Conservation (phyloP, 2,113 vertebrate genomes). For the Gobius niger region DNA sequence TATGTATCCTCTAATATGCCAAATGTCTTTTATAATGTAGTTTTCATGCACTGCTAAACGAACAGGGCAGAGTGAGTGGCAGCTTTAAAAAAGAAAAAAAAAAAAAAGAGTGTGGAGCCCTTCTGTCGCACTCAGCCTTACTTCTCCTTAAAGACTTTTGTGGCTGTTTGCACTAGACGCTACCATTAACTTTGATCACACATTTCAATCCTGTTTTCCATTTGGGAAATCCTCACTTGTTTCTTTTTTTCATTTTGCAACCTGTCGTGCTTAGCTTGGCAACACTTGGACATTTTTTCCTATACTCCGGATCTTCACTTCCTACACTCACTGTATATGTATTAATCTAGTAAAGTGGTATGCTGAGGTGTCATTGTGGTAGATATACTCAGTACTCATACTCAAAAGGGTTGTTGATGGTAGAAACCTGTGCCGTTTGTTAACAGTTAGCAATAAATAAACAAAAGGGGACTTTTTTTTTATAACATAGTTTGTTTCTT, state of each 20-base stretch:
- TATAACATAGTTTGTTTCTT: conserved; percentile 76
- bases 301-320: neutral
- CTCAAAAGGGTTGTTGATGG: conserved; percentile 80
- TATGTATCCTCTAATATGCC: conserved; percentile 87
- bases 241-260: conserved; percentile 16
- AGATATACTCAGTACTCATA: conserved; percentile 84
- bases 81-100: conserved; percentile 77
- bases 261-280: conserved; percentile 51
- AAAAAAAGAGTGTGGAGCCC: conserved; percentile 61
- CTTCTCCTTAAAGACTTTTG: conserved; percentile 51
- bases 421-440: conserved; percentile 93
- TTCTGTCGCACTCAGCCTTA: conserved; percentile 70
- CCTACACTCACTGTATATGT: conserved; percentile 63
- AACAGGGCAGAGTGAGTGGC: conserved; percentile 81
- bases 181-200: conserved; percentile 28
- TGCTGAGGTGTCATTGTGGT: conserved; percentile 78
- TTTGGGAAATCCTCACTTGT: neutral
- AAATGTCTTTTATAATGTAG: conserved; percentile 83
- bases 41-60: conserved; percentile 90
- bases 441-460: conserved; percentile 99
- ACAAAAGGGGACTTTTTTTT: conserved; percentile 83
- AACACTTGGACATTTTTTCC: conserved; percentile 17
- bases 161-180: conserved; percentile 66
- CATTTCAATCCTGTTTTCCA: neutral
- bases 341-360: conserved; percentile 73